Conservation (phyloP, 1,140 invertebrate genomes). For the Lordiphosa collinella region DNA sequence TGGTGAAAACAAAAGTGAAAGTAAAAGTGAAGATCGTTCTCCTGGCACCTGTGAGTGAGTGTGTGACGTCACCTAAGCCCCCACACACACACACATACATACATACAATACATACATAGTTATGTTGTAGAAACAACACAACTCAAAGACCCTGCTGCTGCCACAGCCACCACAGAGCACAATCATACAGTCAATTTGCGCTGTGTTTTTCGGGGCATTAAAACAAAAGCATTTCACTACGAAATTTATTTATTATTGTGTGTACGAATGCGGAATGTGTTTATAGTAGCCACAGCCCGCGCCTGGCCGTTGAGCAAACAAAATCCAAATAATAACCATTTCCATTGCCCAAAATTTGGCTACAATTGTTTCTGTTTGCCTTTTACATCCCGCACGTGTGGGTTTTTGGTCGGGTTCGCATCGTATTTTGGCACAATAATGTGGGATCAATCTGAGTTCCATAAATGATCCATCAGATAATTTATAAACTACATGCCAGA, state of each 20-base stretch:
- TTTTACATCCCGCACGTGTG: neutral
- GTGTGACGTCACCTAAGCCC: slow-evolving; percentile 17
- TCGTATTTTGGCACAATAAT: neutral
- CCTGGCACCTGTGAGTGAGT: neutral
- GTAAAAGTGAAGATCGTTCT: slow-evolving; percentile 13
- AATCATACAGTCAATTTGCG: slow-evolving; percentile 75
- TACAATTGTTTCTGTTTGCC: neutral
- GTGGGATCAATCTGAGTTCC: no score
- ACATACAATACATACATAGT: no score
- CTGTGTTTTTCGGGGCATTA: slow-evolving; percentile 75
- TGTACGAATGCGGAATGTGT: slow-evolving; percentile 61
- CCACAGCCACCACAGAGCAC: slow-evolving; percentile 38
- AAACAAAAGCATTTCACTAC: slow-evolving; percentile 74
- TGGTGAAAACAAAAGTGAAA: slow-evolving; percentile 16
- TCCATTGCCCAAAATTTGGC: slow-evolving; percentile 2
- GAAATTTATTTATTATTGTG: slow-evolving; percentile 64
- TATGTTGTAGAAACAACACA: no score
- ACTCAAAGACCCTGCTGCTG: neutral
- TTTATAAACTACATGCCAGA: no score
- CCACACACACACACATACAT: neutral
- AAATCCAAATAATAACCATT: slow-evolving; percentile 4
- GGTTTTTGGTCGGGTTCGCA: neutral
- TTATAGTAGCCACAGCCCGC: slow-evolving; percentile 48
- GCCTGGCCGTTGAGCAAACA: neutral
- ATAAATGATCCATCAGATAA: no score